phyloP scores from a whole-genome alignment of 64 coral and sea anemone genomes.

The Montipora sp. region DNA sequence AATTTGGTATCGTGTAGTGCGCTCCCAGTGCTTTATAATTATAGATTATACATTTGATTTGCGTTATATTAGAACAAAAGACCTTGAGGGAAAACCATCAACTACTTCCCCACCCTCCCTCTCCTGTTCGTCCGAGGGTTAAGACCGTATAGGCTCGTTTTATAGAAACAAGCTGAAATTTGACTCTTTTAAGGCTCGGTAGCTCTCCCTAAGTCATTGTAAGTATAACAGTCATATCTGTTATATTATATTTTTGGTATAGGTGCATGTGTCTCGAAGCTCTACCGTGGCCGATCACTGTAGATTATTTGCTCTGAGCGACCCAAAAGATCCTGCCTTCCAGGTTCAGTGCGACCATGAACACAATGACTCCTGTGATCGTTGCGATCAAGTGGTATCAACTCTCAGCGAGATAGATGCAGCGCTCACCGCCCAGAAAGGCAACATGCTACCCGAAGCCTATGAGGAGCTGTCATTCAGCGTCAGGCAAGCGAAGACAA shows the following conservation, averaged over 20 bases:
- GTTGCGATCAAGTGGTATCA: not conserved
- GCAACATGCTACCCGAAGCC: not conserved
- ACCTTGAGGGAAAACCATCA: too few relatives aligned
- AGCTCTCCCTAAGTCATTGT: not conserved
- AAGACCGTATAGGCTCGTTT: not conserved
- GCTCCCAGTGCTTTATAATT: too few relatives aligned
- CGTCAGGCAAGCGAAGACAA: too few relatives aligned
- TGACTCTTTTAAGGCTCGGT: not conserved
- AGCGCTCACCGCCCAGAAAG: not conserved
- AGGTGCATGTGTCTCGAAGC: not conserved
- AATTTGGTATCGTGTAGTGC: too few relatives aligned
- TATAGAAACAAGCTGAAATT: not conserved
- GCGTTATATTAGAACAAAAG: too few relatives aligned
- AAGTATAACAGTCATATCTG: not conserved
- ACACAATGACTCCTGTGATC: not conserved
- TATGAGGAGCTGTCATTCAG: too few relatives aligned
- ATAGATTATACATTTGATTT: too few relatives aligned
- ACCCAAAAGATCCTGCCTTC: too few relatives aligned
- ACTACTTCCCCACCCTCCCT: too few relatives aligned
- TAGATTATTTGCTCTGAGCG: not conserved
- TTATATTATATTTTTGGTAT: not conserved
- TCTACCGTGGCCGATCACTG: constrained; percentile 1
- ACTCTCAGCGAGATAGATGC: not conserved
- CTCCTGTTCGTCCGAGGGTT: not conserved
- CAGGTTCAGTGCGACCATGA: not conserved